These are phyloP conservation scores for Aplysia californica DNA, from an alignment of 1,140 invertebrate genomes.

Conservation along the genomic window DNA sequence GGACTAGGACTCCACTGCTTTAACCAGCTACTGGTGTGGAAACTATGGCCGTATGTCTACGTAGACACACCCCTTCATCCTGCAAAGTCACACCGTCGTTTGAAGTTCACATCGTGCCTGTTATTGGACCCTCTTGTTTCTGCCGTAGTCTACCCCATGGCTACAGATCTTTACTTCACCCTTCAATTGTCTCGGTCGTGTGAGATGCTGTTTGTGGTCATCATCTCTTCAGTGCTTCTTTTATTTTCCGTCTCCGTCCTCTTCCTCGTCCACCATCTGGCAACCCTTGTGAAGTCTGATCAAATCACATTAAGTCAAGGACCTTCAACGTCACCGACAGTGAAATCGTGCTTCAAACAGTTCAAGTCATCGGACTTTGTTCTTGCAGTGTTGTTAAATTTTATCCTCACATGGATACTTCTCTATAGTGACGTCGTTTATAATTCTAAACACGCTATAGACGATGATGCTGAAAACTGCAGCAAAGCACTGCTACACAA, in stretches of 20 bases:
- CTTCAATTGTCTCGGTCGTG: not conserved
- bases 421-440: not conserved
- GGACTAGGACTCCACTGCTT: not conserved
- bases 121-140: constrained; percentile 2
- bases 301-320: not conserved
- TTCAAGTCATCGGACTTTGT: not conserved
- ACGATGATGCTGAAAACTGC: not conserved
- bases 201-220: not conserved
- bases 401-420: not conserved
- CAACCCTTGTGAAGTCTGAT: too few species aligned
- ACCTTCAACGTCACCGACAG: not conserved
- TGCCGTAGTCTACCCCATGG: not conserved
- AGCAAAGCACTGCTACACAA: not conserved
- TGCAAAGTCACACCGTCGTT: not conserved
- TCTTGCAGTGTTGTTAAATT: not conserved
- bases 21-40: not conserved
- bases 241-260: not conserved
- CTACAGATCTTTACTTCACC: not conserved
- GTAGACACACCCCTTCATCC: not conserved
- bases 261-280: not conserved
- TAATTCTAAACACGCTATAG: not conserved
- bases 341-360: not conserved
- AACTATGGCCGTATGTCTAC: not conserved
- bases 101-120: not conserved
- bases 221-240: not conserved